phyloP scores from a whole-genome alignment of 2,888 invertebrate genomes.

The Drosophila monieri region DNA sequence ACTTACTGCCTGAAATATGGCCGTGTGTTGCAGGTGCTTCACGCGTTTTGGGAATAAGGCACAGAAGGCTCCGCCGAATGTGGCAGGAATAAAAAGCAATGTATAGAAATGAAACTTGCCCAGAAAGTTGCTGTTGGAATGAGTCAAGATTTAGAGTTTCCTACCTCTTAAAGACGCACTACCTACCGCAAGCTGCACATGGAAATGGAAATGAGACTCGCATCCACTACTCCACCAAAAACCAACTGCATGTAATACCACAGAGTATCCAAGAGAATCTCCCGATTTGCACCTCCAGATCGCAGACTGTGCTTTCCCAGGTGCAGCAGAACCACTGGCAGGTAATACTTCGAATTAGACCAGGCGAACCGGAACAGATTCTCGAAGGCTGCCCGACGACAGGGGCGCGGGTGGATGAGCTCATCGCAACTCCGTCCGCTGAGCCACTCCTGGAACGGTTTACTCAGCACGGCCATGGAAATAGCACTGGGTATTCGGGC shows the following conservation, averaged over 20 bases:
- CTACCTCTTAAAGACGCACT: not conserved
- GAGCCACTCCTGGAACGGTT: conserved; percentile 55
- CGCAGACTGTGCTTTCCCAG: conserved; percentile 48
- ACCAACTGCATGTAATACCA: conserved; percentile 57
- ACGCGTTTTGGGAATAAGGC: conserved; percentile 47
- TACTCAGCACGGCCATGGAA: conserved; percentile 73
- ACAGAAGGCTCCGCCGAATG: conserved; percentile 49
- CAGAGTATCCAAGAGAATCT: conserved; percentile 48
- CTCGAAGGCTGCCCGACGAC: conserved; percentile 42
- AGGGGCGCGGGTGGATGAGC: conserved; percentile 66
- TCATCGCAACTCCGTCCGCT: conserved; percentile 58
- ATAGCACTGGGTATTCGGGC: conserved; percentile 4
- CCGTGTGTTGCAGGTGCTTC: conserved; percentile 60
- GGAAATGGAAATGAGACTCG: conserved; percentile 39
- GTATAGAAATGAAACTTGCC: conserved; percentile 60
- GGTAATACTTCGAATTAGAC: conserved; percentile 69
- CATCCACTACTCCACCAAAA: conserved; percentile 48
- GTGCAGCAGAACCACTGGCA: conserved; percentile 66
- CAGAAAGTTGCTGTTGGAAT: conserved; percentile 38
- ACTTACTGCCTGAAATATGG: conserved; percentile 76
- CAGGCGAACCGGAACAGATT: conserved; percentile 43
- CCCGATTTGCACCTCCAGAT: conserved; percentile 8
- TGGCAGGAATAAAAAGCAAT: conserved; percentile 56
- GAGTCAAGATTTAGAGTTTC: too few relatives aligned
- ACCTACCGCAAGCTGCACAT: conserved; percentile 69